Percentiles rank a stretch among this genome's conserved stretches.
Evolutionary conservation across 2,113 vertebrate genomes (phyloP).

Genomic region (Canis aureus): DNA sequence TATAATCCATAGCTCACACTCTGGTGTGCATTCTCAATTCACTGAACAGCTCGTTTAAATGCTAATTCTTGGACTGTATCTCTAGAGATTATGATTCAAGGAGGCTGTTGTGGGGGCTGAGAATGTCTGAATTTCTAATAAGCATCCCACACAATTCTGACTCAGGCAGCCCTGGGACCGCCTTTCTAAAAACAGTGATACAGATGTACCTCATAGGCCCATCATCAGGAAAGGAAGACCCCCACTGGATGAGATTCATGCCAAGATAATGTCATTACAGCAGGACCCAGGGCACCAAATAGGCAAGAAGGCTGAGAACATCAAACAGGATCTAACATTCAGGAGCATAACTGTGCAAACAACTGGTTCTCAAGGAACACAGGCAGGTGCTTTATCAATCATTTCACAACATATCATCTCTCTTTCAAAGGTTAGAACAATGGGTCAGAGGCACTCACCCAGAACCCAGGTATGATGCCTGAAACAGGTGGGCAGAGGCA

Average conservation of each 20-base stretch:
- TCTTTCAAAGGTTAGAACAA: not conserved
- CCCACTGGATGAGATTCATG: not conserved
- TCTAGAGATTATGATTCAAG: not conserved
- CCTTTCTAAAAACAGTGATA: not conserved
- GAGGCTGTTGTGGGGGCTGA: not conserved
- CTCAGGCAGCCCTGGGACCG: rapidly evolving
- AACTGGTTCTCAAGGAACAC: not conserved
- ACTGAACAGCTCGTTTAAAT: not conserved
- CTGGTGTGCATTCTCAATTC: too few species aligned
- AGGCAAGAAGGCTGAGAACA: not conserved
- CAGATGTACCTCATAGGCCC: too few species aligned
- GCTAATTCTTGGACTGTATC: not conserved
- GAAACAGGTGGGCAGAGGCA: not conserved
- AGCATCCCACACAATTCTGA: not conserved
- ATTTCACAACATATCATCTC: not conserved
- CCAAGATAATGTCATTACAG: not conserved
- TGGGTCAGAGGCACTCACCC: not conserved
- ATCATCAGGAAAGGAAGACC: not conserved
- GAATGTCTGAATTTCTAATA: not conserved
- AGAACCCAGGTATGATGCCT: not conserved
- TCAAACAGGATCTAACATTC: rapidly evolving
- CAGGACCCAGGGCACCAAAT: not conserved
- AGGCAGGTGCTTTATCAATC: not conserved
- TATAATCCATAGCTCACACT: not conserved
- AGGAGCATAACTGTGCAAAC: not conserved